Evolutionary conservation across 1,140 invertebrate genomes (phyloP).

Genomic region (Orchestia grillus): DNA sequence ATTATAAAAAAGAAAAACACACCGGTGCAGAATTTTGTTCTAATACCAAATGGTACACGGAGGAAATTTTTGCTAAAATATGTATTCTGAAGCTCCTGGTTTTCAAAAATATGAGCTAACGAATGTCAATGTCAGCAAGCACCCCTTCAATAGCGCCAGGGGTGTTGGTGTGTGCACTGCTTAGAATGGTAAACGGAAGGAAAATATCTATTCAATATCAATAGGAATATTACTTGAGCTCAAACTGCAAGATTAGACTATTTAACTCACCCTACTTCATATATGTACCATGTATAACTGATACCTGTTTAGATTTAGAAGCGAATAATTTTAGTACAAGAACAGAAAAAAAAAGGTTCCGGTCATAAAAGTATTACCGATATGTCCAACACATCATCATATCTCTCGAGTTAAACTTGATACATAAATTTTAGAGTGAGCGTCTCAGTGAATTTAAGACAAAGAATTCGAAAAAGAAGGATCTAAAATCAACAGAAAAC

Average conservation of each 20-base stretch:
- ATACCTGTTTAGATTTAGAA: neutral
- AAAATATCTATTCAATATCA: neutral
- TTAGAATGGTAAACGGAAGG: neutral
- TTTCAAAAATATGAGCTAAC: too few species aligned
- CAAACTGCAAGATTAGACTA: neutral
- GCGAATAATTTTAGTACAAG: neutral
- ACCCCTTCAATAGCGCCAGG: neutral
- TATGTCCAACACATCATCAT: too few species aligned
- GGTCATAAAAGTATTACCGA: too few species aligned
- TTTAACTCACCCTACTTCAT: neutral
- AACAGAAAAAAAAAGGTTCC: too few species aligned
- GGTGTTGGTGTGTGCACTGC: neutral
- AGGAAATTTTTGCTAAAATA: neutral
- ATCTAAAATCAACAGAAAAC: too few species aligned
- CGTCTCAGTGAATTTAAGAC: too few species aligned
- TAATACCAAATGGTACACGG: neutral
- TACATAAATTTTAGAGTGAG: too few species aligned
- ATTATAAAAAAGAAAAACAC: neutral
- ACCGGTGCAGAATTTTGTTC: neutral
- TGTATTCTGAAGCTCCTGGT: neutral
- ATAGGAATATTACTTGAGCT: neutral
- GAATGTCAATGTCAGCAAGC: neutral
- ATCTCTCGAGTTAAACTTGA: too few species aligned
- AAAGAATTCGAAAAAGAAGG: too few species aligned
- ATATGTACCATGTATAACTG: neutral